A percentile compares a stretch with the other conserved stretches of the same genome.
These are phyloP conservation scores for Oryzias celebensis DNA, from an alignment of 2,113 vertebrate genomes.

Conservation along the genomic window DNA sequence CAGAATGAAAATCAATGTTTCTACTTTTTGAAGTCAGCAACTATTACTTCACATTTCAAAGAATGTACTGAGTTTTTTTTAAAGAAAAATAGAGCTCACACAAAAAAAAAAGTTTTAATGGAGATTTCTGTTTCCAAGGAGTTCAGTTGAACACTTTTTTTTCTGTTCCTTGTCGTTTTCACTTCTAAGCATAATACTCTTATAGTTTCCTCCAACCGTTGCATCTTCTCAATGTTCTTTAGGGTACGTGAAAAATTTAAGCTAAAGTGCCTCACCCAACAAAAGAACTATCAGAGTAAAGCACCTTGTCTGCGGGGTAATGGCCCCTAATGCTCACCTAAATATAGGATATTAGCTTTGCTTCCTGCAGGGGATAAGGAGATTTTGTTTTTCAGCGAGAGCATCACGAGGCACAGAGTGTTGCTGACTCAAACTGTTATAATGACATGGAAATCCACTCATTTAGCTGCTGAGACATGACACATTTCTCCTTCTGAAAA, in stretches of 20 bases:
- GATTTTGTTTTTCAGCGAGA: conserved; percentile 50
- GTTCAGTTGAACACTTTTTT: too few relatives aligned
- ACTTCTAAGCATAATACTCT: too few relatives aligned
- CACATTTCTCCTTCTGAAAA: conserved; percentile 27
- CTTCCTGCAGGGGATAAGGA: conserved; percentile 45
- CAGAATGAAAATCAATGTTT: too few relatives aligned
- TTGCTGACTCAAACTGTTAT: conserved; percentile 56
- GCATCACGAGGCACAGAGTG: conserved; percentile 38
- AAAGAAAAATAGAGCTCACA: too few relatives aligned
- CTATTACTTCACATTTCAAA: too few relatives aligned
- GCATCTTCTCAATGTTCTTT: not conserved
- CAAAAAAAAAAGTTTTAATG: too few relatives aligned
- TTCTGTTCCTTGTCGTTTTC: too few relatives aligned
- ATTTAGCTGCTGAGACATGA: conserved; percentile 51
- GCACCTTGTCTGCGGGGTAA: conserved; percentile 45
- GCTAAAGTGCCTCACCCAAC: conserved; percentile 1
- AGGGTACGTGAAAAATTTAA: not conserved
- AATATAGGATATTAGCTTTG: conserved; percentile 59
- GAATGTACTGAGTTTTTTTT: too few relatives aligned
- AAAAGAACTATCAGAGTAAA: conserved; percentile 7
- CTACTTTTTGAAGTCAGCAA: too few relatives aligned
- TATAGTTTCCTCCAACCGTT: too few relatives aligned
- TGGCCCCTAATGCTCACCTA: conserved; percentile 60
- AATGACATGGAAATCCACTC: conserved; percentile 70
- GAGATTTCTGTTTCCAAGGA: too few relatives aligned